Base-by-base conservation (phyloP, 2,113 vertebrate species). In the Lepus americanus region DNA sequence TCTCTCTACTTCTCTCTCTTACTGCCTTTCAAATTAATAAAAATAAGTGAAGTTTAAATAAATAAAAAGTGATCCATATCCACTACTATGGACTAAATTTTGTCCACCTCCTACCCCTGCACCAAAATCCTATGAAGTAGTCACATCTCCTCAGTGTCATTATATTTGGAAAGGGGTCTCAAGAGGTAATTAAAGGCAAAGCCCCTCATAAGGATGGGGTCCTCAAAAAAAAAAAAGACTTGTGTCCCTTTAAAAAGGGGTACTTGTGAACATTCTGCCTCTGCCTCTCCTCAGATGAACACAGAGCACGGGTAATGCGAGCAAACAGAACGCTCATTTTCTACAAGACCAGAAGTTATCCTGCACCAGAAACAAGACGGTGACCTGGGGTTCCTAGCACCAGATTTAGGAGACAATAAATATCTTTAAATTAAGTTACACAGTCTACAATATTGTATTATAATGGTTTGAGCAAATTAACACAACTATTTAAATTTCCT, bases 261-360 rank as follows among this genome's bases (percentile, higher is more conserved):
- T 69, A 67, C 9, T 19, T 31, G n/a, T 31, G 49, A 33, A 6
- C 17, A 5, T 55, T 53, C 20, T 13, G 0, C 3, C 4, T 8
- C 55, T 27, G 8, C 0, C 13, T 19, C 13, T 1, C 74, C 11
- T 8, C 20, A 5, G 3, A 27, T 27, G 3, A 61, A 44, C 5
- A 49, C 27, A 6, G 16, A 51, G 29, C 6, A 61, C 17, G 69
- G 19, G 1, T 33, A 59, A 69, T 27, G 33, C 29, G 31, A 61
- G 17, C 16, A 14, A 59, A 84, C 5, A 73, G 22, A 27, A 33
- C 14, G 33, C 20, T 14, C 23, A 6, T 23, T 13, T 5, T 49
- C 14, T 29, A 1, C 2, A n/a, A 61, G 10, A 27, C 22, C 17
- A 19, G 20, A 70, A 86, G 61, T 79, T 0, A 44, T 1, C 25